Conservation (phyloP, 2,797 vertebrate genomes). For the Syndactyla subalaris region DNA sequence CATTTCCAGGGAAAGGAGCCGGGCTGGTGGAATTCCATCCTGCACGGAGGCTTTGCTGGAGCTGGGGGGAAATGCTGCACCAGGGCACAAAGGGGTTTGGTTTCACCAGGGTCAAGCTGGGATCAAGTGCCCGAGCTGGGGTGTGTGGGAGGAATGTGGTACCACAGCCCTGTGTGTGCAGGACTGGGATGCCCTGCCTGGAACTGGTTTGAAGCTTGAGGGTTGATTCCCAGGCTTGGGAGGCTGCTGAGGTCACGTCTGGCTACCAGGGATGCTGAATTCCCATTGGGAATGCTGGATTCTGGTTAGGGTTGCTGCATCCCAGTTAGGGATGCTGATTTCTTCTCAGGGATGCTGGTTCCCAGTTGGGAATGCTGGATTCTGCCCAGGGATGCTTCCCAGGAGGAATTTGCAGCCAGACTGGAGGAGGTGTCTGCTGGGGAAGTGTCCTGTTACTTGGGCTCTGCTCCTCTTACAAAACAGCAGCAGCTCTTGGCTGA, state of each 20-base stretch:
- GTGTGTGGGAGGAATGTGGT: rapidly evolving
- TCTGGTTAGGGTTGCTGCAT: rapidly evolving
- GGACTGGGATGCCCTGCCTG: not conserved
- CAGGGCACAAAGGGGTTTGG: rapidly evolving
- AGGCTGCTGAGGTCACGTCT: rapidly evolving
- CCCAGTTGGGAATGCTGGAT: rapidly evolving
- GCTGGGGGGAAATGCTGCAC: not conserved
- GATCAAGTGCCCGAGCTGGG: rapidly evolving
- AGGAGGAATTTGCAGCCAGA: not conserved
- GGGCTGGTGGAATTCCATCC: not conserved
- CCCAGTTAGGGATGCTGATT: not conserved
- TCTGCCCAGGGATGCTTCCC: rapidly evolving
- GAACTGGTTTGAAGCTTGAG: not conserved
- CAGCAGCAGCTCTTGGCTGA: not conserved
- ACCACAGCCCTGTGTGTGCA: rapidly evolving
- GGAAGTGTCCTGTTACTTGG: not conserved
- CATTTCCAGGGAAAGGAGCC: rapidly evolving
- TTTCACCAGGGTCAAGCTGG: not conserved
- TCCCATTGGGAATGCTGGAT: rapidly evolving
- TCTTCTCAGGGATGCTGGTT: not conserved
- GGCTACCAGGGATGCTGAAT: not conserved
- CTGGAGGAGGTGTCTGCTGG: not conserved
- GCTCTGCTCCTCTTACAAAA: not conserved
- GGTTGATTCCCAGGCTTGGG: rapidly evolving
- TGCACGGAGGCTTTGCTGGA: rapidly evolving